Conservation (phyloP, 2,797 vertebrate species). For the Hippoglossus hippoglossus region DNA sequence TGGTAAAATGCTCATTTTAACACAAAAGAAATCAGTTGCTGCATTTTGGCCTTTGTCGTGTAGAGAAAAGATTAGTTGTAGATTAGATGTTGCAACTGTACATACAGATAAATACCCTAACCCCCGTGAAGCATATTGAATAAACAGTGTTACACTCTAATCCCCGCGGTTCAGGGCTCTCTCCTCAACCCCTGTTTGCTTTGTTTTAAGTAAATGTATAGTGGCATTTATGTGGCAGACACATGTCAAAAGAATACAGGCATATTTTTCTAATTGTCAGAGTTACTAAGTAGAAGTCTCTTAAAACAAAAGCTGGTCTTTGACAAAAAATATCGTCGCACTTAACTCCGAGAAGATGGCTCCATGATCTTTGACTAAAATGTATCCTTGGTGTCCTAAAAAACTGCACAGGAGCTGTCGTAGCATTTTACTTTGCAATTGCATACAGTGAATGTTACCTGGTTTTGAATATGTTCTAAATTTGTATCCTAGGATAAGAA, state of each 20-base stretch:
- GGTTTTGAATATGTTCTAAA: neutral
- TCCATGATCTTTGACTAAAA: neutral
- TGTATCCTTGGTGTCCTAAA: neutral
- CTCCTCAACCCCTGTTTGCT: neutral
- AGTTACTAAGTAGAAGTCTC: neutral
- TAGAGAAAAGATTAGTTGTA: constrained; percentile 21
- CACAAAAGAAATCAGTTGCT: neutral
- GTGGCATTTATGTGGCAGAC: neutral
- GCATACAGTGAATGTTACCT: neutral
- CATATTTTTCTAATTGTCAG: neutral
- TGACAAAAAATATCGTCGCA: neutral
- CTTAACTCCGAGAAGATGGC: neutral
- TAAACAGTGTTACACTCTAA: constrained; percentile 54
- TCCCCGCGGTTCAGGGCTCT: neutral
- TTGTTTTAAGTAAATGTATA: neutral
- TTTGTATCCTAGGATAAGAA: neutral
- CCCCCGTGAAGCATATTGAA: constrained; percentile 3
- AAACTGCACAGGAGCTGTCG: neutral
- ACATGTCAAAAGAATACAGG: neutral
- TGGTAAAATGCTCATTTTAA: neutral
- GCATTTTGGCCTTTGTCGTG: constrained; percentile 32
- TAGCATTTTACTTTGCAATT: neutral
- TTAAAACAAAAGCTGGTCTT: neutral
- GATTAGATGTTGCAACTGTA: constrained; percentile 23
- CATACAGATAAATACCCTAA: constrained; percentile 1